Evolutionary conservation across 1,140 invertebrate genomes (phyloP), one percentile per base, ranked within the genome.

Genomic region (Dinoponera quadriceps): DNA sequence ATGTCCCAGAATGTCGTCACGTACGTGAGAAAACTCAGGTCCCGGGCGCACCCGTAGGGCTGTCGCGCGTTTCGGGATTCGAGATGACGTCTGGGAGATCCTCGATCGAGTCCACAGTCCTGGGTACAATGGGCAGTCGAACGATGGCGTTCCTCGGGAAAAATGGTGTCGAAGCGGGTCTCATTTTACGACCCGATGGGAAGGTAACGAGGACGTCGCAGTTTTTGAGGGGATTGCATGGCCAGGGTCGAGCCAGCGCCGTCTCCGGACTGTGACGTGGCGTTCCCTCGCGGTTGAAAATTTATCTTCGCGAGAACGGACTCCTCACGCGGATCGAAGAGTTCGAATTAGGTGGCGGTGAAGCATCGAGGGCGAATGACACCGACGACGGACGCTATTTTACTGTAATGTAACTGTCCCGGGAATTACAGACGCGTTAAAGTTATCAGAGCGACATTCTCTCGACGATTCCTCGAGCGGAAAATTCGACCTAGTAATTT

Each of bases 1-100:
- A 86, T 72, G 82, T 63, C 49, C 74, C 59, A 71, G 63, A 69
- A 86, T 74, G 85, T 84, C 75, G 59, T 77, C 82, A 57, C 51
- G 82, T 78, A 85, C 82, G 85, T 81, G 82, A 84, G 74, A 57
- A 84, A 86, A 63, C 27, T 80, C 65, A 69, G 63, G 18, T 78
- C 75, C 22, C 33, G 75, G 29, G n/a, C 38, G 33, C 74, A 44
- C 13, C 63, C 49, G 33, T 60, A 80, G 51, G 65, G 27, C 65
- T 80, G 65, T 80, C 75, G 51, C 65, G 65, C 65, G 51, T 71
- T 71, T 80, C 63, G 75, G 29, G 75, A 78, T 69, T 71, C 65
- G 51, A 57, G 75, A 80, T 80, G 75, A 80, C 75, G 22, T 80
- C 44, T 69, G 75, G 75, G 65, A 80, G 75, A 80, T 71, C 33